Evolutionary conservation across 2,797 vertebrate species (phyloP).

Genomic region (Danionella dracula): DNA sequence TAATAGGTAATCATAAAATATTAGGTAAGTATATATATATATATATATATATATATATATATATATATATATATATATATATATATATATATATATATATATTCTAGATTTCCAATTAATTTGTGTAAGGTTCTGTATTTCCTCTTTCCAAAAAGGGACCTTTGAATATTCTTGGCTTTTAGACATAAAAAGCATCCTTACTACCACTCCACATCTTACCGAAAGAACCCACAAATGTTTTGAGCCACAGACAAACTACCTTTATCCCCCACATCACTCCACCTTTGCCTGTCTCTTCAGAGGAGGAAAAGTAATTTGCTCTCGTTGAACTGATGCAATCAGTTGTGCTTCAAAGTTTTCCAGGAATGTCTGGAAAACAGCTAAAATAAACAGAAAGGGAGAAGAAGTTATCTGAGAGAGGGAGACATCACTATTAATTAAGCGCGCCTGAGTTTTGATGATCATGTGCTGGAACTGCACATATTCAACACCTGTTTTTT

Average conservation of each 20-base stretch:
- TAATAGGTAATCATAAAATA: too few species aligned
- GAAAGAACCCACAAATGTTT: conserved; percentile 20
- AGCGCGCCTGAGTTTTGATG: conserved; percentile 54
- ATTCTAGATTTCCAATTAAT: too few species aligned
- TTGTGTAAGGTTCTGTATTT: conserved; percentile 7
- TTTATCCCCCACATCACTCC: conserved; percentile 15
- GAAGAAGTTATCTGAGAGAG: conserved; percentile 38
- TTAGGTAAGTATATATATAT: too few species aligned
- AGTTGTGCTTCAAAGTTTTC: conserved; percentile 59
- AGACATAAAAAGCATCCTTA: conserved; percentile 14
- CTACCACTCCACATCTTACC: background rate
- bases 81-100: too few species aligned
- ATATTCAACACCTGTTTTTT: conserved; percentile 60
- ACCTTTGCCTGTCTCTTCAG: conserved; percentile 49
- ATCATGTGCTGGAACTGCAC: conserved; percentile 50
- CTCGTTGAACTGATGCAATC: conserved; percentile 63
- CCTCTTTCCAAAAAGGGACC: conserved; percentile 13
- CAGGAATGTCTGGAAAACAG: conserved; percentile 42
- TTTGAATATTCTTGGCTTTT: conserved; percentile 4
- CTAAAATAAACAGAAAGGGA: conserved; percentile 39
- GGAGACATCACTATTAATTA: conserved; percentile 61
- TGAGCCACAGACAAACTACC: conserved; percentile 47
- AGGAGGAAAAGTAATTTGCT: conserved; percentile 66
- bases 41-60: too few species aligned
- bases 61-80: too few species aligned